Conservation (phyloP, 2,797 vertebrate genomes). For the Geotrypetes seraphini region DNA sequence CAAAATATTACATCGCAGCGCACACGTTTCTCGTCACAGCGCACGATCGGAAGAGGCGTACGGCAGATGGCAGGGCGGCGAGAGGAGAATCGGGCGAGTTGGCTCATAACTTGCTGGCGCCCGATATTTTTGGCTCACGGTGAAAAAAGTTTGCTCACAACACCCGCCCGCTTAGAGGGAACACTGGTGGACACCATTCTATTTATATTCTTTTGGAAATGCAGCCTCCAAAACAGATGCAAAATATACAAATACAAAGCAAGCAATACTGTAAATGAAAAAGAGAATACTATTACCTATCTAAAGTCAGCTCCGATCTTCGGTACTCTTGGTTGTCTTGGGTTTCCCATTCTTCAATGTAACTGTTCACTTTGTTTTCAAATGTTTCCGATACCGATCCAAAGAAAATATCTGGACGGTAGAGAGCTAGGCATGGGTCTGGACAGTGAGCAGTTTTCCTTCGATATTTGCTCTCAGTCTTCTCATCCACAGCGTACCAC, state of each 20-base stretch:
- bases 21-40: too few relatives aligned
- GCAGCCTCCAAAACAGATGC: not conserved
- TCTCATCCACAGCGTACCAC: slow-evolving; percentile 69
- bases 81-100: too few relatives aligned
- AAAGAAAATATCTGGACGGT: slow-evolving; percentile 78
- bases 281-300: slow-evolving; percentile 51
- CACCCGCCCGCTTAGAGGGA: too few relatives aligned
- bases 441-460: slow-evolving; percentile 71
- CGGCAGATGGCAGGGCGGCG: too few relatives aligned
- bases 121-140: too few relatives aligned
- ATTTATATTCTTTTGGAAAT: too few relatives aligned
- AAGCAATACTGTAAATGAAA: not conserved
- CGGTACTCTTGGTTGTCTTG: not conserved
- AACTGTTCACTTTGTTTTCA: slow-evolving; percentile 61
- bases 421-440: slow-evolving; percentile 69
- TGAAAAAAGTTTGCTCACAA: too few relatives aligned
- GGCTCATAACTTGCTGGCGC: too few relatives aligned
- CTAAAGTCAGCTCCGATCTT: slow-evolving; percentile 32
- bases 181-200: too few relatives aligned
- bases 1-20: too few relatives aligned
- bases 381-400: slow-evolving; percentile 89
- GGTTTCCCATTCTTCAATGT: slow-evolving; percentile 40
- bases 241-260: not conserved
- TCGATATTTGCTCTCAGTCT: slow-evolving; percentile 55
- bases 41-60: too few relatives aligned